These are phyloP conservation scores for Eristalinus aeneus DNA, from an alignment of 2,888 invertebrate species.

Conservation along the genomic window DNA sequence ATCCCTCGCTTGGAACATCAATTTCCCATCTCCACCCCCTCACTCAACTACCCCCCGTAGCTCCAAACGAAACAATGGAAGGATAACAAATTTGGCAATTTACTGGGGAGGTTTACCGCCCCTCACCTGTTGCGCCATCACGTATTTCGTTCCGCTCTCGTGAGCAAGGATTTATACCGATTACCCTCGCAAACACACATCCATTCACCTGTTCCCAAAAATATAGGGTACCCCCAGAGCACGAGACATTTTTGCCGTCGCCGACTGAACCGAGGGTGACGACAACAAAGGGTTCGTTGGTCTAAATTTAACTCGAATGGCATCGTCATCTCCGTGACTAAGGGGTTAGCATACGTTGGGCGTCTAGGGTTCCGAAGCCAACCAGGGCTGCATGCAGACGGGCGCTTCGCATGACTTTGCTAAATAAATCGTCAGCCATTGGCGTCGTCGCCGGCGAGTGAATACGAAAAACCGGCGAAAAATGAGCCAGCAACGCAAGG, in stretches of 20 bases:
- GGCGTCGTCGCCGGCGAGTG: neutral
- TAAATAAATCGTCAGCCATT: conserved; percentile 59
- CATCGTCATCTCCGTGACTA: neutral
- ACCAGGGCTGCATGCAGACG: neutral
- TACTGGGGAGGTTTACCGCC: conserved; percentile 15
- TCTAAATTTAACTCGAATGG: conserved; percentile 49
- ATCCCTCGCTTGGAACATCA: conserved; percentile 32
- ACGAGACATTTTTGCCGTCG: neutral
- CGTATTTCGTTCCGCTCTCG: conserved; percentile 36
- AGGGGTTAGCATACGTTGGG: conserved; percentile 7
- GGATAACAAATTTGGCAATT: conserved; percentile 63
- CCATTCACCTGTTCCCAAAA: conserved; percentile 20
- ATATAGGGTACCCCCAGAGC: neutral
- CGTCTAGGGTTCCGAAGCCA: neutral
- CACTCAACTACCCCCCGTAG: neutral
- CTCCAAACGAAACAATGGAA: conserved; percentile 25
- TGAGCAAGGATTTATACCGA: conserved; percentile 56
- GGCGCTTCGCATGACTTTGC: conserved; percentile 65
- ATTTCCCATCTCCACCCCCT: neutral
- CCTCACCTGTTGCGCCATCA: conserved; percentile 61
- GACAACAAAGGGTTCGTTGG: conserved; percentile 51
- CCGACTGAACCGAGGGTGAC: conserved; percentile 12
- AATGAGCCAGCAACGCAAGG: neutral
- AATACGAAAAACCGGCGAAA: neutral
- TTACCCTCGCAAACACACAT: conserved; percentile 39